Evolutionary conservation across 2,797 vertebrate species (phyloP).

Genomic region (Macroramphosus scolopax): DNA sequence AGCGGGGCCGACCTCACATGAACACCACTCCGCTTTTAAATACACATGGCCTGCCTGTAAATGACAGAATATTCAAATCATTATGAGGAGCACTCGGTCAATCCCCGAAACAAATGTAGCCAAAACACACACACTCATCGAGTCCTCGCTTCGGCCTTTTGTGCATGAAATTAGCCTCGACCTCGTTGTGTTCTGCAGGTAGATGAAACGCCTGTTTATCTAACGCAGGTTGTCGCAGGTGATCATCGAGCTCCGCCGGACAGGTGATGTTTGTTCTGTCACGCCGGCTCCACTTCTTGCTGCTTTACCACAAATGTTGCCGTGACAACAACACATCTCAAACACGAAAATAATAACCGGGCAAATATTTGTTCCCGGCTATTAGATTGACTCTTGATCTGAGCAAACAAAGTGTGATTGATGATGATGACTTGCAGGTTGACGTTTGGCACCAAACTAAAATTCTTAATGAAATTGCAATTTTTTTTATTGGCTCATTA

Average conservation of each 20-base stretch:
- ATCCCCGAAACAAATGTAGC: conserved; percentile 27
- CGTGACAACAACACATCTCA: conserved; percentile 12
- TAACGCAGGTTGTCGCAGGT: background rate
- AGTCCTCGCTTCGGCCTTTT: background rate
- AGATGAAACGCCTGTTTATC: conserved; percentile 19
- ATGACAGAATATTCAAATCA: conserved; percentile 25
- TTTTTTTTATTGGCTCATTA: conserved; percentile 25
- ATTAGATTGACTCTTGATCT: conserved; percentile 14
- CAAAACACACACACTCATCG: conserved; percentile 15
- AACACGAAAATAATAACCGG: conserved; percentile 60
- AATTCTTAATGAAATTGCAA: conserved; percentile 12
- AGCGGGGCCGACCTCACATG: background rate
- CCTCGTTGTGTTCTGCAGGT: conserved; percentile 23
- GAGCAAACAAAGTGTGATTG: conserved; percentile 28
- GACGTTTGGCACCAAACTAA: conserved; percentile 11
- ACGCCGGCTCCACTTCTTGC: background rate
- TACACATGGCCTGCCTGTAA: conserved; percentile 8
- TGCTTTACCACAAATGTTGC: conserved; percentile 29
- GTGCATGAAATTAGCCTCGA: conserved; percentile 2
- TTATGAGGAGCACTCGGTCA: too few species aligned
- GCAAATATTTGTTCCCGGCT: conserved; percentile 64
- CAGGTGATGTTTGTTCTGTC: conserved; percentile 34
- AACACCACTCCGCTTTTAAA: conserved; percentile 15
- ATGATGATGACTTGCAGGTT: conserved; percentile 34
- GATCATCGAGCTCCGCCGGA: conserved; percentile 27